Evolutionary conservation across 1,140 invertebrate genomes (phyloP).

Genomic region (Macrostomum lignano): DNA sequence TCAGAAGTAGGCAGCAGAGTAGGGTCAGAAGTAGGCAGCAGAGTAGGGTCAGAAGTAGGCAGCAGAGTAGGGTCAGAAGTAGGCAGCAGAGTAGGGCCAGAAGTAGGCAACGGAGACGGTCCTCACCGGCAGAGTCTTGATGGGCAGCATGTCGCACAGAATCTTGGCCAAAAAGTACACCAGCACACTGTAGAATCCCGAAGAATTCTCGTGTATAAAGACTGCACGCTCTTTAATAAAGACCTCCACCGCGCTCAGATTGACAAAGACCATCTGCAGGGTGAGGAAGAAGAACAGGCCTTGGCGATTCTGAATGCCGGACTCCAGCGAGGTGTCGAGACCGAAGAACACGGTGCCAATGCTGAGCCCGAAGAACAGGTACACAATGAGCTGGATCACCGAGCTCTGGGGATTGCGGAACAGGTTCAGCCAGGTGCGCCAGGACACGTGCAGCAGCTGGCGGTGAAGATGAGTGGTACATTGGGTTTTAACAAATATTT

Average conservation of each 20-base stretch:
- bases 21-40: too few species aligned
- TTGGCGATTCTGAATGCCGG: constrained; percentile 16
- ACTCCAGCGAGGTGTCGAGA: constrained; percentile 11
- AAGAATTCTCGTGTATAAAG: constrained; percentile 7
- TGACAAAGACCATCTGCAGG: constrained; percentile 6
- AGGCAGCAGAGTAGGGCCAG: too few species aligned
- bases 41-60: too few species aligned
- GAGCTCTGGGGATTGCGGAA: constrained; percentile 17
- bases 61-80: too few species aligned
- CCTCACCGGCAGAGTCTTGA: constrained; percentile 5
- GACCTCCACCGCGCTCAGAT: constrained; percentile 4
- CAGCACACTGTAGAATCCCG: constrained; percentile 6
- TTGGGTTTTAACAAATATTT: too few species aligned
- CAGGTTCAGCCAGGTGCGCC: constrained; percentile 15
- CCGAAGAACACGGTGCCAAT: constrained; percentile 21
- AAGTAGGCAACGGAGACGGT: too few species aligned
- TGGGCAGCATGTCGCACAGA: constrained; percentile 8
- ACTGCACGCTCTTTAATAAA: constrained; percentile 5
- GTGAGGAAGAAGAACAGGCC: constrained; percentile 5
- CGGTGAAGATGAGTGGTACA: too few species aligned
- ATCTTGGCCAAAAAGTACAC: constrained; percentile 7
- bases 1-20: too few species aligned
- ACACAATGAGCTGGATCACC: constrained; percentile 15
- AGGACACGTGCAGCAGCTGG: constrained; percentile 10
- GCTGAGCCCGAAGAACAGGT: constrained; percentile 16